A percentile compares a stretch with the other conserved stretches of the same genome.
These are phyloP conservation scores for Clepsis dumicolana DNA, from an alignment of 2,888 invertebrate species.

Conservation along the genomic window DNA sequence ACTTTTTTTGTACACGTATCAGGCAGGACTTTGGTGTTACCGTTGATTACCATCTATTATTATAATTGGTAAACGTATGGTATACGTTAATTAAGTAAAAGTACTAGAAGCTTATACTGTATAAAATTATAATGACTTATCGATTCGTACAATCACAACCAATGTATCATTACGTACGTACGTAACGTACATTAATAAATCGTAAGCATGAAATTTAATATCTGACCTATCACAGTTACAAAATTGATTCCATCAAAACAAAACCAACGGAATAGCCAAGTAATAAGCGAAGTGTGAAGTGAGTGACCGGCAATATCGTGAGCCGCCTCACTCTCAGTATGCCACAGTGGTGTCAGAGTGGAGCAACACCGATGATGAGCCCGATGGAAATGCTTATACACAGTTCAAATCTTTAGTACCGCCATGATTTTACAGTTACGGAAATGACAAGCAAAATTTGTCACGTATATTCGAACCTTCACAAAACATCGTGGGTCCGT, in stretches of 20 bases:
- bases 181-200: background rate
- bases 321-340: conserved; percentile 48
- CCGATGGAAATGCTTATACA: conserved; percentile 32
- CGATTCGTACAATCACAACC: background rate
- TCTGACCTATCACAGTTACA: conserved; percentile 24
- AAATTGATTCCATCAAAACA: conserved; percentile 26
- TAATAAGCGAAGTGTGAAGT: conserved; percentile 45
- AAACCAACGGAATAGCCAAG: conserved; percentile 29
- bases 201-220: background rate
- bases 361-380: conserved; percentile 40
- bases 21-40: no score
- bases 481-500: conserved; percentile 24
- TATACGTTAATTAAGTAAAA: no score
- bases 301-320: conserved; percentile 47
- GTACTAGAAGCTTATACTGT: no score
- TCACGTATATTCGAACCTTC: conserved; percentile 24
- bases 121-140: background rate
- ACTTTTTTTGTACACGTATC: no score
- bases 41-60: no score
- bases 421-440: conserved; percentile 42
- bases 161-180: background rate
- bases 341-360: conserved; percentile 43
- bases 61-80: no score
- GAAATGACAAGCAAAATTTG: conserved; percentile 40
- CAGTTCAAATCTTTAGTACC: conserved; percentile 18